A percentile compares a stretch with the other conserved stretches of the same genome.
Evolutionary conservation across 1,140 invertebrate genomes (phyloP).

Genomic region (Drosophila repleta): DNA sequence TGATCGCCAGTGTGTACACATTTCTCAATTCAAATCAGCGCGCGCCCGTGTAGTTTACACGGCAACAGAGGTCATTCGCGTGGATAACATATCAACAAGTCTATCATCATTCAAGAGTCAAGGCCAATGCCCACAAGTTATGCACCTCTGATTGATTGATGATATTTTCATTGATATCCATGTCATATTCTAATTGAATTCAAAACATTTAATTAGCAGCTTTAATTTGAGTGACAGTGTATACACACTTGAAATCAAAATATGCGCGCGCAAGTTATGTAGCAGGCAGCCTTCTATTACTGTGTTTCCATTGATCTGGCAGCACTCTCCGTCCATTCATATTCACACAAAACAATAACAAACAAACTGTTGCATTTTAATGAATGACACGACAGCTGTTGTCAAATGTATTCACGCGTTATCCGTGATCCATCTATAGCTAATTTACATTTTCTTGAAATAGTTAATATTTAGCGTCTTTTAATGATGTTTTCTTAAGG

Average conservation of each 20-base stretch:
- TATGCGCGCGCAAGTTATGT: neutral
- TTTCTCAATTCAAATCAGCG: neutral
- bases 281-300: constrained; percentile 17
- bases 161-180: neutral
- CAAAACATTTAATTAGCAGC: neutral
- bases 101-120: constrained; percentile 17
- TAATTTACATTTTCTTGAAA: no score
- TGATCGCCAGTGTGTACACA: neutral
- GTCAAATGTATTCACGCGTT: no score
- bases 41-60: no score
- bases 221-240: neutral
- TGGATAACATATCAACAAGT: no score
- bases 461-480: no score
- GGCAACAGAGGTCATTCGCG: no score
- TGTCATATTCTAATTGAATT: constrained; percentile 33
- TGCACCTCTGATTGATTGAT: neutral
- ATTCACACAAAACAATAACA: neutral
- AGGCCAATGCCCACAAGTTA: neutral
- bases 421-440: no score
- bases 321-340: neutral
- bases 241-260: neutral
- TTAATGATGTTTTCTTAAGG: neutral
- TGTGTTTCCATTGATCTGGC: constrained; percentile 4
- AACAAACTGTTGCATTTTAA: neutral
- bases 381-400: no score